phyloP scores from a whole-genome alignment of 2,113 vertebrate genomes.

The Suncus etruscus region DNA sequence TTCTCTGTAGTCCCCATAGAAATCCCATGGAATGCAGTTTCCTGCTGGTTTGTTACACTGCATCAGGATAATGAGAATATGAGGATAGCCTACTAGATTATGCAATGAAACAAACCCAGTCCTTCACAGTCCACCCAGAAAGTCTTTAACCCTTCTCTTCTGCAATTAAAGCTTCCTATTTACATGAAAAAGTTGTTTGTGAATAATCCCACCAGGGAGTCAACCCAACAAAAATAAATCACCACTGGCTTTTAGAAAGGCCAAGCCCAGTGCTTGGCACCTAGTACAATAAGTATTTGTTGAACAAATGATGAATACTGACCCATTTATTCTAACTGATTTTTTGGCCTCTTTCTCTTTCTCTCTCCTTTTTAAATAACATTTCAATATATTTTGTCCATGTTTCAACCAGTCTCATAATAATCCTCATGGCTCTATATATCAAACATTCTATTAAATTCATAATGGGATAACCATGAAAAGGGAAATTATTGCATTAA shows the following conservation, averaged over 20 bases:
- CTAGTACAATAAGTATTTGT: constrained; percentile 76
- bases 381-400: constrained; percentile 34
- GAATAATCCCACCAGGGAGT: constrained; percentile 75
- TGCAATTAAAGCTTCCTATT: constrained; percentile 79
- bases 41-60: constrained; percentile 79
- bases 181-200: constrained; percentile 75
- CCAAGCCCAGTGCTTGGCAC: constrained; percentile 70
- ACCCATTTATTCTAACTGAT: constrained; percentile 73
- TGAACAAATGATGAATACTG: constrained; percentile 78
- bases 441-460: constrained; percentile 77
- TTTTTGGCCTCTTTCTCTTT: constrained; percentile 38
- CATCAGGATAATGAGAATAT: constrained; percentile 73
- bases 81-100: constrained; percentile 58
- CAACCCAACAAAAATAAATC: constrained; percentile 77
- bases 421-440: constrained; percentile 64
- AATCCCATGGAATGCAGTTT: constrained; percentile 80
- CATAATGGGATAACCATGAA: constrained; percentile 74
- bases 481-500: constrained; percentile 74
- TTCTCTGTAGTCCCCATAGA: constrained; percentile 81
- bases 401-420: constrained; percentile 66
- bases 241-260: constrained; percentile 66
- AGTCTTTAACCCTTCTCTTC: constrained; percentile 74
- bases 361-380: constrained; percentile 41
- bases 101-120: constrained; percentile 70
- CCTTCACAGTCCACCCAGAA: constrained; percentile 59